phyloP scores from a whole-genome alignment of 1,140 invertebrate species.

The Drosophila eugracilis region DNA sequence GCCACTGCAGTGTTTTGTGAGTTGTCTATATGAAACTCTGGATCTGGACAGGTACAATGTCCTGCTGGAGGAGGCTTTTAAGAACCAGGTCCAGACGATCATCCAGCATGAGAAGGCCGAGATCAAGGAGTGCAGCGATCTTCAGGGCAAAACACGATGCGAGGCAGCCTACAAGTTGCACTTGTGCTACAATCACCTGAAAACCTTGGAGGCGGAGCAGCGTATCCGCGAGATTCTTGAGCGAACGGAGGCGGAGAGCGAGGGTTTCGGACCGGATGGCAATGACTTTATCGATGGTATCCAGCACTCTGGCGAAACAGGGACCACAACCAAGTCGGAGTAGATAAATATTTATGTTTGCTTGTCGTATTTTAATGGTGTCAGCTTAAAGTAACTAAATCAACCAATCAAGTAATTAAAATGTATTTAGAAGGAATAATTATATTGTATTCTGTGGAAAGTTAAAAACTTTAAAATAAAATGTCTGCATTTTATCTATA shows the following conservation, averaged over 20 bases:
- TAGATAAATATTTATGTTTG: background rate
- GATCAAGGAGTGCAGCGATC: slow-evolving; percentile 59
- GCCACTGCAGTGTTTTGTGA: slow-evolving; percentile 69
- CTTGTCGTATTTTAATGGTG: background rate
- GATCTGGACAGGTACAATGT: slow-evolving; percentile 64
- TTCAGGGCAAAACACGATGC: slow-evolving; percentile 61
- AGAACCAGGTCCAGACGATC: slow-evolving; percentile 52
- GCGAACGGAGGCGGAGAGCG: slow-evolving; percentile 37
- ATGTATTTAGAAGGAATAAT: too few relatives aligned
- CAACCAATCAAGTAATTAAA: background rate
- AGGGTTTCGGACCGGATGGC: slow-evolving; percentile 21
- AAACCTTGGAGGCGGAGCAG: slow-evolving; percentile 70
- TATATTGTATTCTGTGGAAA: background rate
- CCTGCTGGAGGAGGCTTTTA: slow-evolving; percentile 68
- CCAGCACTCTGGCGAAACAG: slow-evolving; percentile 28
- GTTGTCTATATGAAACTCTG: slow-evolving; percentile 62
- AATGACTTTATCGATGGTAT: slow-evolving; percentile 51
- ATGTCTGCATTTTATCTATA: background rate
- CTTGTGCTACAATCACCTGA: slow-evolving; percentile 73
- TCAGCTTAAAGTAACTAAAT: background rate
- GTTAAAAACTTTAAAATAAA: background rate
- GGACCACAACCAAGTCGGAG: slow-evolving; percentile 16
- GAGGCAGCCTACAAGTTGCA: slow-evolving; percentile 75
- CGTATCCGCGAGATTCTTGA: slow-evolving; percentile 65
- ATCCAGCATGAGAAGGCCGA: slow-evolving; percentile 53